A percentile compares a stretch with the other conserved stretches of the same genome.
These are phyloP conservation scores for Drosophila athabasca DNA, from an alignment of 1,140 invertebrate genomes.

Conservation along the genomic window DNA sequence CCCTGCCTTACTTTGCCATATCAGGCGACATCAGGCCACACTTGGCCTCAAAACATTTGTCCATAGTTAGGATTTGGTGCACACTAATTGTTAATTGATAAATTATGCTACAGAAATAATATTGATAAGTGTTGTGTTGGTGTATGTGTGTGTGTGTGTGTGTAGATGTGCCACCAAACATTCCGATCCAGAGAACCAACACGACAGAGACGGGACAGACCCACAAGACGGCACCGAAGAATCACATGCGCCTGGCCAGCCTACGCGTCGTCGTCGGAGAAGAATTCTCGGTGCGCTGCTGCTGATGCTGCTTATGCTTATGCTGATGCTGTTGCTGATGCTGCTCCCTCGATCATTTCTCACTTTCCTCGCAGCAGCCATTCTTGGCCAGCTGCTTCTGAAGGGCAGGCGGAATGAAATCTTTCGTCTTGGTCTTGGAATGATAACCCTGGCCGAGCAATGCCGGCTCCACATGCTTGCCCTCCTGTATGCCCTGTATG, in stretches of 20 bases:
- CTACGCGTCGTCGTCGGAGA: too few species aligned
- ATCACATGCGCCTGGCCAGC: too few species aligned
- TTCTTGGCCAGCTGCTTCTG: slow-evolving; percentile 80
- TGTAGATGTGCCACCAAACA: neutral
- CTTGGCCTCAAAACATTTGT: slow-evolving; percentile 32
- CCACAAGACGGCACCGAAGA: too few species aligned
- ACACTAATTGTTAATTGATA: slow-evolving; percentile 56
- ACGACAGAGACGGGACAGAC: too few species aligned
- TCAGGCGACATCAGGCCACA: slow-evolving; percentile 2
- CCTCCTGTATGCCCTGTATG: slow-evolving; percentile 89
- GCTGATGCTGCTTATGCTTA: too few species aligned
- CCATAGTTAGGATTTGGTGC: slow-evolving; percentile 52
- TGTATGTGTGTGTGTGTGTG: slow-evolving; percentile 33
- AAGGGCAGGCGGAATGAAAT: slow-evolving; percentile 88
- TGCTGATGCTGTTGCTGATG: slow-evolving; percentile 43
- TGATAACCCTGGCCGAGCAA: slow-evolving; percentile 89
- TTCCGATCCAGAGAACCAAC: neutral
- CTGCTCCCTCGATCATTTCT: slow-evolving; percentile 80
- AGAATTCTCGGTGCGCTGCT: too few species aligned
- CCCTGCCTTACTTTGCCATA: neutral
- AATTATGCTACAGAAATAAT: slow-evolving; percentile 76
- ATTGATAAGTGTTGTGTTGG: slow-evolving; percentile 66
- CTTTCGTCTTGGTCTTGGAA: slow-evolving; percentile 92
- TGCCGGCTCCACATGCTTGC: slow-evolving; percentile 89
- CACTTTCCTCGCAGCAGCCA: slow-evolving; percentile 77